phyloP scores from a whole-genome alignment of 2,113 vertebrate species.

The Xenus cinereus region DNA sequence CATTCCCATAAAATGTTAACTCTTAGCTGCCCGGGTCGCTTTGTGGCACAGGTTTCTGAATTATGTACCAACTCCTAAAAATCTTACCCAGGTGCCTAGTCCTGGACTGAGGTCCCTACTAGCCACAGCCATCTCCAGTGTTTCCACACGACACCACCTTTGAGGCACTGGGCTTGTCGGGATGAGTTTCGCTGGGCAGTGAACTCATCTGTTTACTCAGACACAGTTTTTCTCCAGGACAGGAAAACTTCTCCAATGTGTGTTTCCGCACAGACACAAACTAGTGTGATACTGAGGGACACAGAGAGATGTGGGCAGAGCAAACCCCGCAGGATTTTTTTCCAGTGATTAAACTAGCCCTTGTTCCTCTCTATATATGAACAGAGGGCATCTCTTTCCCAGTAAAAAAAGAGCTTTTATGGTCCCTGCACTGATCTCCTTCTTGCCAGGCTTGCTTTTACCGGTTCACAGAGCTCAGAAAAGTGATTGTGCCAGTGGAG shows the following conservation, averaged over 20 bases:
- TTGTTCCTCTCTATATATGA: background rate
- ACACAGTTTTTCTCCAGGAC: background rate
- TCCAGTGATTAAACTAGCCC: background rate
- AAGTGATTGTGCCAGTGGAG: background rate
- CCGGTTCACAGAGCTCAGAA: background rate
- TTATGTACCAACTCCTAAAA: background rate
- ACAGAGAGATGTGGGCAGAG: background rate
- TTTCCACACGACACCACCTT: background rate
- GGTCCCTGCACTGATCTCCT: background rate
- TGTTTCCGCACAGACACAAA: background rate
- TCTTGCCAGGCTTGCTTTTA: background rate
- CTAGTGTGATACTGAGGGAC: fast-evolving
- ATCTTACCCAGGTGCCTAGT: background rate
- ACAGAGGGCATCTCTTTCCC: background rate
- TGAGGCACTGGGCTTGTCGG: background rate
- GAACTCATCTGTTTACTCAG: too few relatives aligned
- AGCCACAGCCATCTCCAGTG: background rate
- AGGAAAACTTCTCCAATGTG: background rate
- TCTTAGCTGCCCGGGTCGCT: background rate
- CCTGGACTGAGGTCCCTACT: background rate
- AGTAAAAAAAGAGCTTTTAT: background rate
- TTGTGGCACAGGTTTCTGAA: background rate
- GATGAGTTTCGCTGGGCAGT: background rate
- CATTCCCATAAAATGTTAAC: background rate
- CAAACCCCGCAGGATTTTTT: background rate